Percentiles rank a stretch among this genome's conserved stretches.
These are phyloP conservation scores for Echinops telfairi DNA, from an alignment of 2,113 vertebrate species.

Conservation along the genomic window DNA sequence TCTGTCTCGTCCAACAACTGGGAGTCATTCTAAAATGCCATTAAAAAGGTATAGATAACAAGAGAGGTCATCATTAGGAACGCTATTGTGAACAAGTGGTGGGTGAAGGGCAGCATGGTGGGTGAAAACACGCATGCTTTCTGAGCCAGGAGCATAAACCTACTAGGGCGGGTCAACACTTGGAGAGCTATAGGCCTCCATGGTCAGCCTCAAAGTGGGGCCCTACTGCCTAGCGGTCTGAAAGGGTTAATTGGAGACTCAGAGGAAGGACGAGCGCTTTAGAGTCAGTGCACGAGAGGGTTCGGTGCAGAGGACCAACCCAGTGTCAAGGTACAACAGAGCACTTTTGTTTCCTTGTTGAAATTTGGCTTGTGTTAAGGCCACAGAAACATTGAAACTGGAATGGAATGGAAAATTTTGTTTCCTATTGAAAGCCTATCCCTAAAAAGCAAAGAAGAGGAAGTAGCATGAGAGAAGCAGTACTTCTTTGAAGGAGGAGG, in stretches of 20 bases:
- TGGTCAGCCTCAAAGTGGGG: background rate
- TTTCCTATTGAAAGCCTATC: background rate
- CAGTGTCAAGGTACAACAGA: background rate
- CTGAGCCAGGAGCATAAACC: background rate
- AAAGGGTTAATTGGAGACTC: background rate
- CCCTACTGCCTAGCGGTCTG: background rate
- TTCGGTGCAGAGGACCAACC: background rate
- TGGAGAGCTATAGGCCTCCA: background rate
- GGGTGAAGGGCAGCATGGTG: background rate
- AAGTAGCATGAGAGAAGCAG: background rate
- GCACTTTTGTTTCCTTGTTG: background rate
- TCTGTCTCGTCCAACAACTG: constrained; percentile 52
- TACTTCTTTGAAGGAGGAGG: background rate
- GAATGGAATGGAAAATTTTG: background rate
- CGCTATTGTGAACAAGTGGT: background rate
- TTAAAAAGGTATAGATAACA: background rate
- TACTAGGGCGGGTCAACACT: background rate
- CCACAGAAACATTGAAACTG: background rate
- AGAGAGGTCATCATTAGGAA: constrained; percentile 4
- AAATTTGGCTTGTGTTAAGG: background rate
- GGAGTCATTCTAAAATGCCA: constrained; percentile 43
- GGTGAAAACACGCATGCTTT: background rate
- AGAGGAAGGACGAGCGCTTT: background rate
- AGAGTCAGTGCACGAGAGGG: background rate
- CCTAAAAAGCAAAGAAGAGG: background rate